Evolutionary conservation across 2,113 vertebrate genomes (phyloP), one percentile per base, ranked within the genome.

Genomic region (Oryzias celebensis): DNA sequence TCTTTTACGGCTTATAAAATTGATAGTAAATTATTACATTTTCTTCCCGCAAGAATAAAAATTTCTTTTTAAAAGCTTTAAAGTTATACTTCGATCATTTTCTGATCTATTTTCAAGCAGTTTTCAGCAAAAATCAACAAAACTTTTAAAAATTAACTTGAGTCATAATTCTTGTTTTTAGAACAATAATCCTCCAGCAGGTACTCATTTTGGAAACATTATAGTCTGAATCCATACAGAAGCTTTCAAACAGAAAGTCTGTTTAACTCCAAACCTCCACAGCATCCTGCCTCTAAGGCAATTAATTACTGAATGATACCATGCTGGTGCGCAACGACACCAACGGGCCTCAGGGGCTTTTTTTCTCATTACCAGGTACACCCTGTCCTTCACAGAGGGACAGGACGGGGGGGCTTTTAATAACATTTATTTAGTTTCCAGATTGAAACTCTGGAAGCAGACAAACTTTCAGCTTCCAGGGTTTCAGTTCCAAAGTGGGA

Each of bases 381-480:
- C 73, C 78, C 60, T 60, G 81, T 82, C 82, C 82, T 68, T 72
- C 65, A 73, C 67, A 4, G 36, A 10, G 36, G 36, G 65, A 52
- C 23, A 18, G 58, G 41, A 67, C 73, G 64, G 61, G 47, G 53
- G 64, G 75, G 71, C 81, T 81, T 87, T 87, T 83, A 88, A 88
- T 87, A 85, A 87, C 84, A 79, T 85, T 83, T 83, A 79, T 85
- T 83, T 83, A 83, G 64, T 54, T 75, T 80, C 85, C 83, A 82
- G 81, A 83, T 86, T 85, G 83, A 84, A 83, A 67, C 50, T 63
- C 55, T 56, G 71, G 63, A 31, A 49, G 54, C 67, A 48, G 67
- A 61, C 77, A 49, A 68, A 73, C 67, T 60, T 50, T 28, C 12
- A 12, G 62, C 65, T 77, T 73, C 53, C 75, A 64, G 73, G 75